phyloP scores from a whole-genome alignment of 2,797 vertebrate genomes.

The Pipistrellus pipistrellus region DNA sequence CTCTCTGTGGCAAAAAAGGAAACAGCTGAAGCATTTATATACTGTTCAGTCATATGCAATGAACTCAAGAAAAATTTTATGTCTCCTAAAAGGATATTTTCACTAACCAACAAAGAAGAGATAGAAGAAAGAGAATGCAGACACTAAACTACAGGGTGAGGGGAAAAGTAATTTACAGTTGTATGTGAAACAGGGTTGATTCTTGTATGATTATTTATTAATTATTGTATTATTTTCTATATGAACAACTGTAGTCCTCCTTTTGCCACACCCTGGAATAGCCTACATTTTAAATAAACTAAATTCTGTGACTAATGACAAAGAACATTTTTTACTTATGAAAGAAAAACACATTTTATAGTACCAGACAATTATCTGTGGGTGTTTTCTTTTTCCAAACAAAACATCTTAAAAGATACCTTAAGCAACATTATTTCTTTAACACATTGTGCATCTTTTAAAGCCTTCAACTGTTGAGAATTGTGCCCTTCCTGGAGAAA shows the following conservation, averaged over 20 bases:
- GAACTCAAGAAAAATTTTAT: constrained; percentile 53
- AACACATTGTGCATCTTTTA: background rate
- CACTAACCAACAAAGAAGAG: constrained; percentile 39
- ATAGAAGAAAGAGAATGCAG: constrained; percentile 18
- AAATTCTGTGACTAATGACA: constrained; percentile 57
- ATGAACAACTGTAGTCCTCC: background rate
- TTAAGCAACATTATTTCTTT: constrained; percentile 34
- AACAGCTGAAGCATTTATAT: constrained; percentile 43
- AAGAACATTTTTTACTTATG: constrained; percentile 41
- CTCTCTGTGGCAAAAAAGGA: constrained; percentile 28
- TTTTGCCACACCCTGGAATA: background rate
- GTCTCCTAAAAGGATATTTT: constrained; percentile 50
- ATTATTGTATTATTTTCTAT: background rate
- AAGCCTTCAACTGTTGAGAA: constrained; percentile 28
- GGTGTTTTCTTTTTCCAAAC: background rate
- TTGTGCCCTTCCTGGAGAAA: background rate
- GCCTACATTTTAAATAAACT: constrained; percentile 23
- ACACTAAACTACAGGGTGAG: background rate
- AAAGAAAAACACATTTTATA: background rate
- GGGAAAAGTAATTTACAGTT: background rate
- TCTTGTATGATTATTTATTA: background rate
- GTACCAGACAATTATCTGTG: background rate
- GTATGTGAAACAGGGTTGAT: background rate
- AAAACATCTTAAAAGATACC: constrained; percentile 49
- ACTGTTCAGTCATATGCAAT: background rate